These are phyloP conservation scores for Meriones psammophilus DNA, from an alignment of 2,797 vertebrate species.

Conservation along the genomic window DNA sequence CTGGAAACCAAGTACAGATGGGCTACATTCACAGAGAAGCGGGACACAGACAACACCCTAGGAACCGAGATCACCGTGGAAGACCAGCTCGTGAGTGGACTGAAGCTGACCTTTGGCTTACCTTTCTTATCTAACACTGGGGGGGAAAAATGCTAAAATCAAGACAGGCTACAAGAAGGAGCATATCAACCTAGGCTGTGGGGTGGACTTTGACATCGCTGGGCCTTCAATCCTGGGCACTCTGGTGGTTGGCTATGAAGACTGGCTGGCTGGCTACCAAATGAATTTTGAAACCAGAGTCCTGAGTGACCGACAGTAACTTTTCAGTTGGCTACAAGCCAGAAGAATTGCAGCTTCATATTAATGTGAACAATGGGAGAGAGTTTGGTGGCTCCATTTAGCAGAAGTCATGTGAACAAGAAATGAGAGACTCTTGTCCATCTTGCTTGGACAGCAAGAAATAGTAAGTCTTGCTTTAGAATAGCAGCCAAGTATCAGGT, in stretches of 20 bases:
- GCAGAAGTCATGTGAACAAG: no score
- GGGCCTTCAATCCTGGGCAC: slow-evolving; percentile 94
- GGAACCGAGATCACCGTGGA: background rate
- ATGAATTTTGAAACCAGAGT: slow-evolving; percentile 94
- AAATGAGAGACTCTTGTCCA: no score
- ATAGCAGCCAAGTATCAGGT: no score
- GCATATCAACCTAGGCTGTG: slow-evolving; percentile 95
- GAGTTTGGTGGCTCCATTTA: slow-evolving; percentile 98
- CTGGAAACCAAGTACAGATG: background rate
- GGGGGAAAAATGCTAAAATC: slow-evolving; percentile 92
- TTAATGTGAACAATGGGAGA: slow-evolving; percentile 96
- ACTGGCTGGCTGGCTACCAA: slow-evolving; percentile 97
- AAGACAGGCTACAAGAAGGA: slow-evolving; percentile 87
- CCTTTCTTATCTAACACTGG: background rate
- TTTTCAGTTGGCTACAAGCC: background rate
- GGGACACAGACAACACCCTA: background rate
- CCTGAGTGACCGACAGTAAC: background rate
- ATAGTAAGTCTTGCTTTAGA: no score
- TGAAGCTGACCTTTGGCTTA: background rate
- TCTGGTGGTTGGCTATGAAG: slow-evolving; percentile 94
- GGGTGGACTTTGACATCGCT: slow-evolving; percentile 96
- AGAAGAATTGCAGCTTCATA: background rate
- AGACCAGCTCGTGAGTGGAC: background rate
- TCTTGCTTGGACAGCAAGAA: no score
- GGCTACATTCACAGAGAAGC: background rate